Conservation (phyloP, 1,140 invertebrate genomes). For the Polyergus mexicanus region DNA sequence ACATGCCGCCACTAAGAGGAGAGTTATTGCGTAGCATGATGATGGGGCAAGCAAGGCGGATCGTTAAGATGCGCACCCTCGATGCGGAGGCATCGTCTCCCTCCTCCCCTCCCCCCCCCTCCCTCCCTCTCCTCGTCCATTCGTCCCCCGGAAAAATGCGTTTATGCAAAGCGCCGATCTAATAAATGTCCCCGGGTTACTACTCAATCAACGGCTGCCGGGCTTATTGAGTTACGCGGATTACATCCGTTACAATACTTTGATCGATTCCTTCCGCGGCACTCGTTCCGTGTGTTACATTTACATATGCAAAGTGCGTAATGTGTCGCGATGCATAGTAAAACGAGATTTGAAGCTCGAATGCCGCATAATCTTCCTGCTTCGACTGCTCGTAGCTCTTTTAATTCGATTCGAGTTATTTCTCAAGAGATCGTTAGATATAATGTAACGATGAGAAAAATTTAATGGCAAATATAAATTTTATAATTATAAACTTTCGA, state of each 20-base stretch:
- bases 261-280: constrained; percentile 43
- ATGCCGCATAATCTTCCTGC: background rate
- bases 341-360: background rate
- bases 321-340: background rate
- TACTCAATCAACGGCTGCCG: constrained; percentile 64
- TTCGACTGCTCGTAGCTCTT: background rate
- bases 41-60: constrained; percentile 45
- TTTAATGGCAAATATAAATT: background rate
- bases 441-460: background rate
- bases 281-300: background rate
- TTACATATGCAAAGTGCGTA: constrained; percentile 18
- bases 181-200: constrained; percentile 57
- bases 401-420: background rate
- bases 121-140: background rate
- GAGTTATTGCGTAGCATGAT: constrained; percentile 66
- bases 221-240: constrained; percentile 43
- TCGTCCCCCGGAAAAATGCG: constrained; percentile 32
- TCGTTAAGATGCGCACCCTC: constrained; percentile 63
- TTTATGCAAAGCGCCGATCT: constrained; percentile 56
- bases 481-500: background rate
- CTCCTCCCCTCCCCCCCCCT: no score
- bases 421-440: background rate
- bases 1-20: constrained; percentile 57
- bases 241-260: constrained; percentile 35
- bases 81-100: background rate